Conservation (phyloP, 2,888 invertebrate genomes). For the Fragum whitleyi region DNA sequence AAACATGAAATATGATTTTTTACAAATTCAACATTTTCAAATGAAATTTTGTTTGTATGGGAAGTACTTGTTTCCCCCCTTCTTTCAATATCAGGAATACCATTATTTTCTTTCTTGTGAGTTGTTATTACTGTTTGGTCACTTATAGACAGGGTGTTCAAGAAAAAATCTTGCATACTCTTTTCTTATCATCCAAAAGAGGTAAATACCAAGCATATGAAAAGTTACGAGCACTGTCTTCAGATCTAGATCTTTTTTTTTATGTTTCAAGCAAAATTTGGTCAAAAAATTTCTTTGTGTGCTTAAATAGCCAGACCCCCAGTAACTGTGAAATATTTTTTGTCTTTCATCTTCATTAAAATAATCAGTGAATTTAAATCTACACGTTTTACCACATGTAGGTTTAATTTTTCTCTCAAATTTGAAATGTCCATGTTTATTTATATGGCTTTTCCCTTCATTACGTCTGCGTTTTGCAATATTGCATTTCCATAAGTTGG, state of each 20-base stretch:
- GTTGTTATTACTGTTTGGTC: not conserved
- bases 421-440: not conserved
- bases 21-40: too few species aligned
- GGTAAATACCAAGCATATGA: not conserved
- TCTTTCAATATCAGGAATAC: too few species aligned
- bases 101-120: not conserved
- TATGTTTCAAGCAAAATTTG: not conserved
- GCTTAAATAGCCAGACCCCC: not conserved
- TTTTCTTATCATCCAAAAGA: not conserved
- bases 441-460: slow-evolving; percentile 18
- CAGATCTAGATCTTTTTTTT: not conserved
- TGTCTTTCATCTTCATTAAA: slow-evolving; percentile 19
- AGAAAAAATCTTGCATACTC: not conserved
- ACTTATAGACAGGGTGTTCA: too few species aligned
- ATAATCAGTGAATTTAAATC: slow-evolving; percentile 22
- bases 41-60: not conserved
- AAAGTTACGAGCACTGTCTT: not conserved
- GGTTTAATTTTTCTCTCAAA: not conserved
- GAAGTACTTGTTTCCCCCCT: too few species aligned
- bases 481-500: slow-evolving; percentile 19
- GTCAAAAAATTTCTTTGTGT: not conserved
- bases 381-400: slow-evolving; percentile 18
- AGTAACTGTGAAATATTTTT: not conserved
- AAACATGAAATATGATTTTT: not conserved
- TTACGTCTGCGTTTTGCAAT: slow-evolving; percentile 21